Percentiles rank a stretch among this genome's conserved stretches.
phyloP scores from a whole-genome alignment of 1,140 invertebrate genomes.

The Riptortus pedestris region DNA sequence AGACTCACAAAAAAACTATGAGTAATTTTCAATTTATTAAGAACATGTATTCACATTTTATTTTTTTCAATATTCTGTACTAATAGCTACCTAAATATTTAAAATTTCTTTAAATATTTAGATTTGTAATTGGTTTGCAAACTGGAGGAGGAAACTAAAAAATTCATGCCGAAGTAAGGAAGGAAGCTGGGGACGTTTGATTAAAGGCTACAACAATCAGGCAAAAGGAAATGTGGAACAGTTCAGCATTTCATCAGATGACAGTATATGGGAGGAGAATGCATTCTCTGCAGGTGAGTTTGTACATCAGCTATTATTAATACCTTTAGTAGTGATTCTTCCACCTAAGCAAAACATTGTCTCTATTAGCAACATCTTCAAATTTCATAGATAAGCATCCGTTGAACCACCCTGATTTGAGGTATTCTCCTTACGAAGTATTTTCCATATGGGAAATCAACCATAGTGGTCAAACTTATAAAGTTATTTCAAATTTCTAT shows the following conservation, averaged over 20 bases:
- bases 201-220: slow-evolving; percentile 58
- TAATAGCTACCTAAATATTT: too few species aligned
- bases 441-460: too few species aligned
- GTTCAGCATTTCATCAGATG: slow-evolving; percentile 60
- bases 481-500: too few species aligned
- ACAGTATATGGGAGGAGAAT: slow-evolving; percentile 57
- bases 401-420: background rate
- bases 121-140: slow-evolving; percentile 69
- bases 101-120: too few species aligned
- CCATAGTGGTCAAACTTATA: too few species aligned
- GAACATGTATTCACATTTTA: too few species aligned
- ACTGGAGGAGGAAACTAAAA: slow-evolving; percentile 60
- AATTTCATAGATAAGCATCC: background rate
- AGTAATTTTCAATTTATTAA: too few species aligned
- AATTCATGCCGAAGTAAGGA: slow-evolving; percentile 53
- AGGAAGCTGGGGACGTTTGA: slow-evolving; percentile 57
- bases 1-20: too few species aligned
- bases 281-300: slow-evolving; percentile 18
- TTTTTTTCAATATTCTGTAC: too few species aligned
- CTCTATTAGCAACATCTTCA: background rate
- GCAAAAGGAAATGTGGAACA: slow-evolving; percentile 61
- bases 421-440: too few species aligned
- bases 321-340: too few species aligned
- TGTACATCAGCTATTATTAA: too few species aligned
- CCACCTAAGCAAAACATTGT: background rate